These are phyloP conservation scores for Tachuris rubrigastra DNA, from an alignment of 2,113 vertebrate species.

Conservation along the genomic window DNA sequence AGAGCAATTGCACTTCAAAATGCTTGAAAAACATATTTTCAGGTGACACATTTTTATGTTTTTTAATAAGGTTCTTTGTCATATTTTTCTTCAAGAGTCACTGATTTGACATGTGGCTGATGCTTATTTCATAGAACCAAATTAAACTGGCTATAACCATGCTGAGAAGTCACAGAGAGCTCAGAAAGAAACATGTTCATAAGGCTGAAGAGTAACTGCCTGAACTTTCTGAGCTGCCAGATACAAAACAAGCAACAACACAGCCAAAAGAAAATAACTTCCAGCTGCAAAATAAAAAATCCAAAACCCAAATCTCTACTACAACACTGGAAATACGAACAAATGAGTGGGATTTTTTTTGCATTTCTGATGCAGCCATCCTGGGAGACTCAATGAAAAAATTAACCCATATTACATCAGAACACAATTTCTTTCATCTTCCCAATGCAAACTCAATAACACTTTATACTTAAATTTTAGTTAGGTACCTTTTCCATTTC, in stretches of 20 bases:
- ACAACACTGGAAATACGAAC: not conserved
- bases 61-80: not conserved
- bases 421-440: not conserved
- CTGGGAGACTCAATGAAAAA: not conserved
- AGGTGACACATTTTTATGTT: not conserved
- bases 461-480: not conserved
- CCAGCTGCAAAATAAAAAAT: not conserved
- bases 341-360: not conserved
- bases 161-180: not conserved
- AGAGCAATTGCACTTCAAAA: not conserved
- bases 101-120: not conserved
- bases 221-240: not conserved
- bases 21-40: not conserved
- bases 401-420: not conserved
- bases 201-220: not conserved
- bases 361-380: not conserved
- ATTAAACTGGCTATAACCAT: not conserved
- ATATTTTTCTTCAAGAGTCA: not conserved
- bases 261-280: not conserved
- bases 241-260: not conserved
- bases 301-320: not conserved
- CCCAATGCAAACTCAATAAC: not conserved
- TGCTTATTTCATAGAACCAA: constrained; percentile 2
- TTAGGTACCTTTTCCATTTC: not conserved
- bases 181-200: not conserved